Percentiles rank a stretch among this genome's conserved stretches.
Evolutionary conservation across 2,797 vertebrate genomes (phyloP).

Genomic region (Oceanodroma leucorhoa): DNA sequence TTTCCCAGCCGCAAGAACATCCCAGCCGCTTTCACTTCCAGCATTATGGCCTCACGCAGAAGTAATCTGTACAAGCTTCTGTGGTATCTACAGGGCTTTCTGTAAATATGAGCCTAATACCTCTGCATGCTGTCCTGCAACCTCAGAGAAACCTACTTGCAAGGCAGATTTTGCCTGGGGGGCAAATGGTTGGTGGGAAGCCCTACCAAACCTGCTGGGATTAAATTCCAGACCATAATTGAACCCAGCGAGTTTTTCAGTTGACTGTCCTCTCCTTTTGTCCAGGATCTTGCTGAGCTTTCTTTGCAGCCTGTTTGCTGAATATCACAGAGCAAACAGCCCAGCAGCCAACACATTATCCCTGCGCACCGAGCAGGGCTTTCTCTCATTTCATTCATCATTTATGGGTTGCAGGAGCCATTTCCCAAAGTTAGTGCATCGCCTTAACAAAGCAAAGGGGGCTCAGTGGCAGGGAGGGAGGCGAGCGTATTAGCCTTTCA

Average conservation of each 20-base stretch:
- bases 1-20: background rate
- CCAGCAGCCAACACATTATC: background rate
- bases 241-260: background rate
- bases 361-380: background rate
- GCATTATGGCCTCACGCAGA: background rate
- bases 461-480: background rate
- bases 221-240: background rate
- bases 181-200: background rate
- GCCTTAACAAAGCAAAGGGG: background rate
- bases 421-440: background rate
- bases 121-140: background rate
- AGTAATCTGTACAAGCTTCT: constrained; percentile 1
- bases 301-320: background rate
- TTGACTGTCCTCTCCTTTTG: background rate
- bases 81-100: background rate
- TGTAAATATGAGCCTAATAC: background rate
- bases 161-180: background rate
- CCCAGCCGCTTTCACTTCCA: constrained; percentile 29
- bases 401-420: background rate
- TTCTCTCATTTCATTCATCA: background rate
- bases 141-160: background rate
- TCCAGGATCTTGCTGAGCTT: background rate
- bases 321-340: background rate
- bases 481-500: background rate
- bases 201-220: background rate